Conservation (phyloP, 2,797 vertebrate species). For the Salarias fasciatus region DNA sequence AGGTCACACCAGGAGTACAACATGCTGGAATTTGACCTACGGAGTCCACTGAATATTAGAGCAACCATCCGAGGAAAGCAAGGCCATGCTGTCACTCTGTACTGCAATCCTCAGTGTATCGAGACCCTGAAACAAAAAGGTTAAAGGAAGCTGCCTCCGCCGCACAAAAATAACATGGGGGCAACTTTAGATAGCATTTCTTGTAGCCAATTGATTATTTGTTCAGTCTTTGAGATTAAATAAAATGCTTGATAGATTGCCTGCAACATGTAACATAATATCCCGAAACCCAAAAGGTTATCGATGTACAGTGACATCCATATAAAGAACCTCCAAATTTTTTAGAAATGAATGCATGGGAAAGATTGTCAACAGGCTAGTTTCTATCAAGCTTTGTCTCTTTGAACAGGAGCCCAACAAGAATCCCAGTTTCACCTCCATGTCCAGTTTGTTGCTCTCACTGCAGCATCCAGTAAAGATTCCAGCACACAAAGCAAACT, state of each 20-base stretch:
- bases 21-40: slow-evolving; percentile 20
- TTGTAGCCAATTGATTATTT: slow-evolving; percentile 14
- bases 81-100: neutral
- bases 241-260: slow-evolving; percentile 1
- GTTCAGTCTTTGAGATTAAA: neutral
- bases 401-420: slow-evolving; percentile 20
- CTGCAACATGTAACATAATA: slow-evolving; percentile 7
- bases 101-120: neutral
- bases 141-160: slow-evolving; percentile 10
- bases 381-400: slow-evolving; percentile 16
- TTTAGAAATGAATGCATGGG: neutral
- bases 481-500: slow-evolving; percentile 23
- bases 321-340: slow-evolving; percentile 3
- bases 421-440: neutral
- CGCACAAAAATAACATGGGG: neutral
- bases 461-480: slow-evolving; percentile 36
- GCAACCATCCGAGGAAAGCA: neutral
- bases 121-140: neutral
- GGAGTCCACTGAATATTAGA: neutral
- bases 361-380: neutral
- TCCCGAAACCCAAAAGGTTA: neutral
- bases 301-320: neutral
- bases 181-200: slow-evolving; percentile 6
- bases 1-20: slow-evolving; percentile 26
- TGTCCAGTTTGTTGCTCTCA: slow-evolving; percentile 10